Base-by-base conservation (phyloP, 1,140 invertebrate species). In the Eupristina koningsbergeri region DNA sequence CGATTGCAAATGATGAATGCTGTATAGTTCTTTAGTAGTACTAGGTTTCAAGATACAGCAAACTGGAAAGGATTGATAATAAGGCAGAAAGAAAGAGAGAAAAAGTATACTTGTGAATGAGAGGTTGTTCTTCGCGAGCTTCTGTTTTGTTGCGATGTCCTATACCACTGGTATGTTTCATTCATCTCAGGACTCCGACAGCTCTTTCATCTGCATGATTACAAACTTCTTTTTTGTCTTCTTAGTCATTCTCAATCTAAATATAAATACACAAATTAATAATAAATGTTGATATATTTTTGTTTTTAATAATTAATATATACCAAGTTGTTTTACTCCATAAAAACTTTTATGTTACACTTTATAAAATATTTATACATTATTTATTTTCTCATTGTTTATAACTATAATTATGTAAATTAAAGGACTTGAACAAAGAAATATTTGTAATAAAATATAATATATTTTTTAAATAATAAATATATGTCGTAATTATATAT, bases 151-250 rank as follows among this genome's bases (percentile, higher is more conserved):
- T 89, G 87, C 88, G 86, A 0, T 31, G 39, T 79, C 41, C 1
- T 58, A 73, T 36, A 50, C 31, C 11, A 77, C 64, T 84, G 69
- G 75, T 84, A 50, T 74, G 61, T 92, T 91, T 92, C 90, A 89
- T 88, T 91, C 88, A 87, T 87, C 87, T 91, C 90, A 89, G 89
- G 90, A 89, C 88, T 91, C 88, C 88, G 91, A 92, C 91, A 92
- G 91, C 91, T 92, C 91, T 92, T 92, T 92, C 91, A 92, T 92
- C 91, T 92, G 88, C 89, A 92, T 92, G 90, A 92, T 92, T 92
- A 90, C 88, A 88, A 86, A 89, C 86, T 88, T 84, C 45, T 79
- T 83, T 58, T 63, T 74, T 61, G 11, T 63, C 71, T 17, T 13
- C 22, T 26, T 74, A n/a, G 13, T 0, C 1, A 47, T 9, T 19